Percentiles rank a stretch among this genome's conserved stretches.
Evolutionary conservation across 2,113 vertebrate species (phyloP).

Genomic region (Rhagologus leucostigma): DNA sequence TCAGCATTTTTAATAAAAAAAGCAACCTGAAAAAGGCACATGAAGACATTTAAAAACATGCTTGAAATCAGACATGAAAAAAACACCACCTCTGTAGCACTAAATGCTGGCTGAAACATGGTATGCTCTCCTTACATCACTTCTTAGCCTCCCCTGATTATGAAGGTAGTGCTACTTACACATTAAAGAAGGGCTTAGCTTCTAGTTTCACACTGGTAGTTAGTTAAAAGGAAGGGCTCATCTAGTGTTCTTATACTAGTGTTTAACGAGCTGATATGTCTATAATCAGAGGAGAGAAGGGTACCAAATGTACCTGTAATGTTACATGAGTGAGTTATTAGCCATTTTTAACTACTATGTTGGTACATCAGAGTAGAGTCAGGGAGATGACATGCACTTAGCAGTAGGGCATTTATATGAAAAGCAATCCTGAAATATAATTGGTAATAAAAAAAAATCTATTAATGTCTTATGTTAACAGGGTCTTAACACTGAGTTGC

Average conservation of each 20-base stretch:
- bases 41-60: background rate
- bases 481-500: background rate
- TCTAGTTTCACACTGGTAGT: conserved; percentile 39
- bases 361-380: conserved; percentile 6
- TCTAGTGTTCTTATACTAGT: conserved; percentile 27
- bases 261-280: conserved; percentile 71
- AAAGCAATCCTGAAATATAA: conserved; percentile 61
- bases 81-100: background rate
- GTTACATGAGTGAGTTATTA: conserved; percentile 63
- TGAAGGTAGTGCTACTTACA: background rate
- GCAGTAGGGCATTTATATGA: conserved; percentile 29
- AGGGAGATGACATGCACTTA: conserved; percentile 41
- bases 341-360: conserved; percentile 39
- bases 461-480: conserved; percentile 43
- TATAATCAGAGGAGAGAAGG: conserved; percentile 45
- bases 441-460: conserved; percentile 57
- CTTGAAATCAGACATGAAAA: conserved; percentile 27
- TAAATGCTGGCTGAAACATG: background rate
- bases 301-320: conserved; percentile 65
- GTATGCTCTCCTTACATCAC: background rate
- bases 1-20: background rate
- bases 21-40: background rate
- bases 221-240: conserved; percentile 59
- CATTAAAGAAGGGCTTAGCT: conserved; percentile 42
- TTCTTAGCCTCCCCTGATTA: background rate